Conservation (phyloP, 2,888 invertebrate species). For the Lamellibrachia satsuma region DNA sequence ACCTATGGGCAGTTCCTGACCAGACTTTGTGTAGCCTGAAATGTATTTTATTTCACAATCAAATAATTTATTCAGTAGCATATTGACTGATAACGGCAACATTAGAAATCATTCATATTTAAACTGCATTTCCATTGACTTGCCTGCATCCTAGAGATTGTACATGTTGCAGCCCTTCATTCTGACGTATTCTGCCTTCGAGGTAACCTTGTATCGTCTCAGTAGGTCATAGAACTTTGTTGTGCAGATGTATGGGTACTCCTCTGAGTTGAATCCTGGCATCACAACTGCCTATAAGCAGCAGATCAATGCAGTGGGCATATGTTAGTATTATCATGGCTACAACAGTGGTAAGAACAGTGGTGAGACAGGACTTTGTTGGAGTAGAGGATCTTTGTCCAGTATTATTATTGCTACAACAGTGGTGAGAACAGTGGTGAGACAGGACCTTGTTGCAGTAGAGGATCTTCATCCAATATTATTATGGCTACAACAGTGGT, state of each 20-base stretch:
- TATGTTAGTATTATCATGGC: background rate
- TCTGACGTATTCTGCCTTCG: background rate
- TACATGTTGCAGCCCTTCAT: background rate
- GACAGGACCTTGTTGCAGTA: too few relatives aligned
- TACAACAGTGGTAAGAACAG: too few relatives aligned
- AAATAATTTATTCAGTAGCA: background rate
- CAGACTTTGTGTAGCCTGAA: background rate
- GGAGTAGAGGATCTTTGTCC: too few relatives aligned
- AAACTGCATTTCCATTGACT: background rate
- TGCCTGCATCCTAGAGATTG: background rate
- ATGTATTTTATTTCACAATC: background rate
- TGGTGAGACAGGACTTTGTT: too few relatives aligned
- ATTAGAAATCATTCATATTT: background rate
- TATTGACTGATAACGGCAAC: background rate
- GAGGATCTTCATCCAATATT: too few relatives aligned
- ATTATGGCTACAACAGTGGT: too few relatives aligned
- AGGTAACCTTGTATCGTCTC: background rate
- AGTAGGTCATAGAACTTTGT: background rate
- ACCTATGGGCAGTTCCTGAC: background rate
- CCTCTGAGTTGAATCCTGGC: background rate
- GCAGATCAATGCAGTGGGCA: background rate
- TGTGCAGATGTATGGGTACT: background rate
- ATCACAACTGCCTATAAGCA: background rate
- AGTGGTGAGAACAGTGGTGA: too few relatives aligned
- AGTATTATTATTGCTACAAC: too few relatives aligned